A percentile compares a stretch with the other conserved stretches of the same genome.
These are phyloP conservation scores for Epicauta chinensis DNA, from an alignment of 1,140 invertebrate species.

Conservation along the genomic window DNA sequence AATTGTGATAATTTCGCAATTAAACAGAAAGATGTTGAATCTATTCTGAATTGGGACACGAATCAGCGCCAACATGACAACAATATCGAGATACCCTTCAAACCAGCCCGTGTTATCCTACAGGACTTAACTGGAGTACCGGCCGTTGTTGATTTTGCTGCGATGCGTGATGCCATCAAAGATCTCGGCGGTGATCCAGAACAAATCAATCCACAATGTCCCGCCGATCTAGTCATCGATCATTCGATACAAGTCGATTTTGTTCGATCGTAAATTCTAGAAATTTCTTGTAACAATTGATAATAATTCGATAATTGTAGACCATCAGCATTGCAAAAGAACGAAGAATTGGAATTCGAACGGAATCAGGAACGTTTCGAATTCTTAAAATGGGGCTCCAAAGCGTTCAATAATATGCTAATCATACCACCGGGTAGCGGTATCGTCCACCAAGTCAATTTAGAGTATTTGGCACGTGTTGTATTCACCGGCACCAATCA, in stretches of 20 bases:
- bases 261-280: conserved; percentile 64
- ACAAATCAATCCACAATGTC: conserved; percentile 95
- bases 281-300: conserved; percentile 3
- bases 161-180: conserved; percentile 94
- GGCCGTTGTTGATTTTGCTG: conserved; percentile 97
- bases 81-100: conserved; percentile 91
- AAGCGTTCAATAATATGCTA: conserved; percentile 92
- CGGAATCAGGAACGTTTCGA: conserved; percentile 94
- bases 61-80: conserved; percentile 61
- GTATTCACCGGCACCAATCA: conserved; percentile 70
- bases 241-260: conserved; percentile 98
- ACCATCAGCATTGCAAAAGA: conserved; percentile 82
- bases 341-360: conserved; percentile 94
- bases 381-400: conserved; percentile 97
- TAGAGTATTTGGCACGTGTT: conserved; percentile 93
- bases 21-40: conserved; percentile 78
- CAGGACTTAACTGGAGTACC: conserved; percentile 98
- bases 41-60: conserved; percentile 85
- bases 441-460: conserved; percentile 97
- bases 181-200: conserved; percentile 80
- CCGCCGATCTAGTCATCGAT: conserved; percentile 96
- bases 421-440: conserved; percentile 97
- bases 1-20: conserved; percentile 96
- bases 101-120: conserved; percentile 90
- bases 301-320: conserved; percentile 45